Conservation (phyloP, 2,888 invertebrate genomes). For the Eubasilissa splendida region DNA sequence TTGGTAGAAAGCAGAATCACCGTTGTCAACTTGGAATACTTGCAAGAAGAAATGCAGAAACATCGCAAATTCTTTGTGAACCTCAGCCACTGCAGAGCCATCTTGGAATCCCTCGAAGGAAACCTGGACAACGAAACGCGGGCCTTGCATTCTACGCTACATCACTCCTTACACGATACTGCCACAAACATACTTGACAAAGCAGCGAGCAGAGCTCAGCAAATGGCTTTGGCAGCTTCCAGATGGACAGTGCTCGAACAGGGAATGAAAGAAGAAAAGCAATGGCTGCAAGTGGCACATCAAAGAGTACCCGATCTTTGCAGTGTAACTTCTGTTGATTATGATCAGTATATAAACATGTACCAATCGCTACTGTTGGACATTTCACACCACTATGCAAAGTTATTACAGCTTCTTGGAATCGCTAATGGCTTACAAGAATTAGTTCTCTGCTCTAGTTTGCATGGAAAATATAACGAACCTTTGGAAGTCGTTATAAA, state of each 20-base stretch:
- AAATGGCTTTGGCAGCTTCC: slow-evolving; percentile 88
- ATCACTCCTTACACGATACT: slow-evolving; percentile 83
- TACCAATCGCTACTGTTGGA: slow-evolving; percentile 87
- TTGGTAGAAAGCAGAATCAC: slow-evolving; percentile 84
- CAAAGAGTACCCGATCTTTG: slow-evolving; percentile 87
- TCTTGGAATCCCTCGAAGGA: slow-evolving; percentile 88
- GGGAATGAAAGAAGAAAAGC: slow-evolving; percentile 86
- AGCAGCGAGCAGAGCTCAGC: slow-evolving; percentile 86
- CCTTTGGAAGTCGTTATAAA: slow-evolving; percentile 81
- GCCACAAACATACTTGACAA: slow-evolving; percentile 85
- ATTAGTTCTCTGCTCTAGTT: slow-evolving; percentile 81
- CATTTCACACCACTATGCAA: slow-evolving; percentile 85
- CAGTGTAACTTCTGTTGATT: slow-evolving; percentile 86
- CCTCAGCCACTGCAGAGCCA: slow-evolving; percentile 88
- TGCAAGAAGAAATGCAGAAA: slow-evolving; percentile 92
- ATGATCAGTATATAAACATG: slow-evolving; percentile 87
- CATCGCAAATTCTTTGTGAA: slow-evolving; percentile 92
- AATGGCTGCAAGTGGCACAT: slow-evolving; percentile 88
- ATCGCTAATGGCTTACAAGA: slow-evolving; percentile 83
- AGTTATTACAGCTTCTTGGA: slow-evolving; percentile 81
- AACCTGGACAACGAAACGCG: slow-evolving; percentile 87
- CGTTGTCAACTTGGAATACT: slow-evolving; percentile 82
- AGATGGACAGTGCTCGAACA: slow-evolving; percentile 87
- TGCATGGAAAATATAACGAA: slow-evolving; percentile 82
- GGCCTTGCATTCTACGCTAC: slow-evolving; percentile 80